Evolutionary conservation across 2,888 invertebrate species (phyloP), one percentile per base, ranked within the genome.

Genomic region (Dyspetes luteomarginatus): DNA sequence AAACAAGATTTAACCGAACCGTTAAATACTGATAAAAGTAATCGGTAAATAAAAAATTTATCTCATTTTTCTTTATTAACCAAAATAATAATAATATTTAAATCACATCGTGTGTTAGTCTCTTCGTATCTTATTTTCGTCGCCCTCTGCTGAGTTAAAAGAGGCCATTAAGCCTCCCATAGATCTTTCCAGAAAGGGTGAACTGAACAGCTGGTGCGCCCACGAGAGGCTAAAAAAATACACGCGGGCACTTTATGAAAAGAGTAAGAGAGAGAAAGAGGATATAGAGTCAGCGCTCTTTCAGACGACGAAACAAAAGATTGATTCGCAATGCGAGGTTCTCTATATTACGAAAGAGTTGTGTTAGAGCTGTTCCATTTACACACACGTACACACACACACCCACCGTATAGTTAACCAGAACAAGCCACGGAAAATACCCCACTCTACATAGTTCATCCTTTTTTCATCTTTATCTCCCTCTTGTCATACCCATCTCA

Each of bases 321-420:
- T 80, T 80, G 80, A 80, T 76, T 80, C 72, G 52, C 55, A 48
- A 72, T 72, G 68, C 58, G 74, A 65, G 48, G 67, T 58, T 74
- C 65, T 67, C 56, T 36, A 3, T 48, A 55, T 43, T 43, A 48
- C 30, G 19, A 71, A 7, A 48, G 4, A 24, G 15, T 48, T 12
- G 30, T n/a, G 41, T 26, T 9, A 17, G 24, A 12, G 9, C 36
- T 36, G 36, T 3, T 36, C 7, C 36, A 12, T 7, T 2, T 36
- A 36, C 36, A 12, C 36, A 7, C 0, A 43, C 19, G 2, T 45
- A 50, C 45, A 41, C 4, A 36, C 19, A 43, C 7, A 28, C 17
- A 48, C 17, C 5, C 5, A 64, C 9, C 17, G 17, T 7, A 19
- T 19, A 17, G 7, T 4, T 19, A 48, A 17, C 48, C 17, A 12